Evolutionary conservation across 2,888 invertebrate genomes (phyloP), one percentile per base, ranked within the genome.

Genomic region (Ptycholaimellus sp.): DNA sequence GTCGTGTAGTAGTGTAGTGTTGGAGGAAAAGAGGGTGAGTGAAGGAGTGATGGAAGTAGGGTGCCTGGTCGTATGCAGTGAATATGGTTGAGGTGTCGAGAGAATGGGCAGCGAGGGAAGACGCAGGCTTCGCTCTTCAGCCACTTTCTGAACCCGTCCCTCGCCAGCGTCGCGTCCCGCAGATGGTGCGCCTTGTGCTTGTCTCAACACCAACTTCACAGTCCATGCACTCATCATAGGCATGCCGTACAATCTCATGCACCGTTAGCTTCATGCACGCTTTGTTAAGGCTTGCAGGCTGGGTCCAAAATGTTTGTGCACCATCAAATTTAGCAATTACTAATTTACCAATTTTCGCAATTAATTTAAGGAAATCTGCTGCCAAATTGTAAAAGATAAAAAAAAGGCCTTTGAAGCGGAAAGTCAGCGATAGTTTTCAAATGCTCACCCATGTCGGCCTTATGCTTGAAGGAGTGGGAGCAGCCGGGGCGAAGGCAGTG

Each of bases 161-260:
- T 72, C 29, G 79, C 76, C 33, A 93, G 66, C 46, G 87, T 82
- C 57, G 85, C 83, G 63, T 93, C 90, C 63, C 87, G 87, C 56
- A 87, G 78, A 62, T 93, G 93, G 59, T 90, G 90, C 2, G 83
- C 77, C 62, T 90, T 93, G 68, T 93, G 93, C 65, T 93, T 93
- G 64, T 93, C 90, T 87, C 68, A 23, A 23, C 25, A 23, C 7
- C 25, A 13, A 23, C 13, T 23, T 16, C 64, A 64, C 25, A 23
- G 6, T 6, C 25, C 7, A 23, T 23, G 13, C 6, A 23, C 13
- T 13, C 25, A 23, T 23, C 25, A 23, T 23, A 6, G 25, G 13
- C 25, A 23, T 23, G 25, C 25, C 6, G 25, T 23, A 23, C 25
- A 23, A 23, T 23, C 13, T 23, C 13, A 23, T 22, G 25, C 25